Conservation (phyloP, 2,888 invertebrate genomes). For the Agrochola litura region DNA sequence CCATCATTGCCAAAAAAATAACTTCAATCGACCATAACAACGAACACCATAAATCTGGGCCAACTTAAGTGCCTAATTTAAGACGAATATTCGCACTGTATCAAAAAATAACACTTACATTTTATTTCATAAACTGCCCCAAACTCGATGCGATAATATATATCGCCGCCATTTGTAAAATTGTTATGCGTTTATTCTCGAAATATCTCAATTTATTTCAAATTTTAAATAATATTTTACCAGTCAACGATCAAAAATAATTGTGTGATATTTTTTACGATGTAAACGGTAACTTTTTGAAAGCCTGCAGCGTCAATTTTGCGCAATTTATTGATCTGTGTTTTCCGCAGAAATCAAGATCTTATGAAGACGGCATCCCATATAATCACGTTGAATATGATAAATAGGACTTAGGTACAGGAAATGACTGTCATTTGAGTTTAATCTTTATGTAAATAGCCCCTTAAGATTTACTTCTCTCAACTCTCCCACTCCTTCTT, state of each 20-base stretch:
- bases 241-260: slow-evolving; percentile 28
- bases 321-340: background rate
- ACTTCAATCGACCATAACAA: background rate
- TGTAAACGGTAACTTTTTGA: background rate
- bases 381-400: background rate
- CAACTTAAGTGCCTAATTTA: slow-evolving; percentile 15
- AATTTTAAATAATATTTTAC: slow-evolving; percentile 19
- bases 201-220: slow-evolving; percentile 48
- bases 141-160: slow-evolving; percentile 5
- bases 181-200: slow-evolving; percentile 31
- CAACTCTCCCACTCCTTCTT: too few species aligned
- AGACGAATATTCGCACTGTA: background rate
- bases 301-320: background rate
- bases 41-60: slow-evolving; percentile 4
- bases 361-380: background rate
- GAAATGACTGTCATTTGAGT: too few species aligned
- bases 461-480: too few species aligned
- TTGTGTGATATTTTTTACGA: slow-evolving; percentile 10
- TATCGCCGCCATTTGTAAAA: slow-evolving; percentile 39
- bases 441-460: too few species aligned
- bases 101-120: slow-evolving; percentile 2
- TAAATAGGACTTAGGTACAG: background rate
- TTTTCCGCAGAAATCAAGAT: background rate
- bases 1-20: slow-evolving; percentile 2
- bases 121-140: background rate